Base-by-base conservation (phyloP, 2,888 invertebrate species). In the Aspidiotus destructor region DNA sequence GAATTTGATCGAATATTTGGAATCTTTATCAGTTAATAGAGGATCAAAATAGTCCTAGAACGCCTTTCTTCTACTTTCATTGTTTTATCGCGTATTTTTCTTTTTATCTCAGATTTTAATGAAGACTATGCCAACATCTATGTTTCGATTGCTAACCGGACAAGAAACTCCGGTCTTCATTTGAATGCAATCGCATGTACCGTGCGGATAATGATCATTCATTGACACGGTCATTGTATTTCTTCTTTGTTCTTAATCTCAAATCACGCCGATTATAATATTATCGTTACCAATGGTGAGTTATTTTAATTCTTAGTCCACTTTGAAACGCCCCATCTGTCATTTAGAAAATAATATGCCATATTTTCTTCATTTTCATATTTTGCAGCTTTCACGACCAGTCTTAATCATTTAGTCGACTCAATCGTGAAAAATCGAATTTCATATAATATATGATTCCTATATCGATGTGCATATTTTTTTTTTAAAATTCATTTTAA, bases 121-220 rank as follows among this genome's bases (percentile, higher is more conserved):
- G 98, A 99, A 99, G 82, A 99, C 99, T 71, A 99, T 99, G 99
- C 99, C 99, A 75, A 99, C 99, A 73, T 98, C 98, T 73, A 99
- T 99, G 95, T 99, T 97, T 83, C 87, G 98, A 76, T 84, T 99
- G 77, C 83, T 99, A 77, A 99, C 99, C 74, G 99, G 99, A 71
- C 99, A 99, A 81, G 99, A 99, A 82, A 93, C 94, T 79, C 99
- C 99, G 74, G 90, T 97, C 80, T 99, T 96, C 82, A 97, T 99
- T 82, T 98, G 89, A 83, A 74, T 72, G 15, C 48, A 44, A 48
- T 48, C 58, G 13, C n/a, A n/a, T 8, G 28, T 28, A 28, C 9
- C 61, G 40, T 44, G 15, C 41, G 7, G 61, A 61, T 61, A 40
- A 15, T n/a, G 41, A 42, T 61, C 42, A n/a, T 10, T 41, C 61